These are phyloP conservation scores for Microcebus tavaratra DNA, from an alignment of 2,113 vertebrate genomes.

Conservation along the genomic window DNA sequence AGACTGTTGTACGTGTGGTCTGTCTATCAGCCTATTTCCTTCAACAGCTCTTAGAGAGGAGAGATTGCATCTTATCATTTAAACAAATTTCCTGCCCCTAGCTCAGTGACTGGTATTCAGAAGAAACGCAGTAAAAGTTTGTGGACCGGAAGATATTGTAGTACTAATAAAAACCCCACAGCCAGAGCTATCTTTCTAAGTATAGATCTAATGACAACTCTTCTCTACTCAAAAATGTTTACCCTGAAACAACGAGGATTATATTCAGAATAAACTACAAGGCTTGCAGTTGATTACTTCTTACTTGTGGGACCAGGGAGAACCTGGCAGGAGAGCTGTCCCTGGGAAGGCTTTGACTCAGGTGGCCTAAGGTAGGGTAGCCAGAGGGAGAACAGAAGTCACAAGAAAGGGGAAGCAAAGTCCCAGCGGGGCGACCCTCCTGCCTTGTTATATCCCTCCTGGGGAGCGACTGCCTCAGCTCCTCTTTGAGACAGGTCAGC, in stretches of 20 bases:
- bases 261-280: not conserved
- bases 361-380: not conserved
- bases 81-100: not conserved
- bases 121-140: constrained; percentile 46
- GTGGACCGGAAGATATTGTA: constrained; percentile 46
- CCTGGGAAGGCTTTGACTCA: not conserved
- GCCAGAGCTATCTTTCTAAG: constrained; percentile 22
- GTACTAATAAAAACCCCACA: constrained; percentile 29
- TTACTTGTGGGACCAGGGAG: not conserved
- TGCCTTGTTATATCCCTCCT: not conserved
- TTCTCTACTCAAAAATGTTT: constrained; percentile 13
- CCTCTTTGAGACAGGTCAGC: not conserved
- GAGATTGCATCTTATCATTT: not conserved
- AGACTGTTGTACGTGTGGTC: too few species aligned
- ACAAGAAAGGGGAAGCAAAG: not conserved
- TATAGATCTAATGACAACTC: not conserved
- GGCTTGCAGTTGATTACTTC: not conserved
- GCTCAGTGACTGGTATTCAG: not conserved
- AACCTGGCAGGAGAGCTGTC: not conserved
- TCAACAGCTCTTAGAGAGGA: not conserved
- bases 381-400: not conserved
- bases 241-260: not conserved
- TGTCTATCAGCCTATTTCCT: not conserved
- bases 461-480: not conserved
- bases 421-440: not conserved